Evolutionary conservation across 2,888 invertebrate genomes (phyloP), one percentile per base, ranked within the genome.

Genomic region (Archips xylosteana): DNA sequence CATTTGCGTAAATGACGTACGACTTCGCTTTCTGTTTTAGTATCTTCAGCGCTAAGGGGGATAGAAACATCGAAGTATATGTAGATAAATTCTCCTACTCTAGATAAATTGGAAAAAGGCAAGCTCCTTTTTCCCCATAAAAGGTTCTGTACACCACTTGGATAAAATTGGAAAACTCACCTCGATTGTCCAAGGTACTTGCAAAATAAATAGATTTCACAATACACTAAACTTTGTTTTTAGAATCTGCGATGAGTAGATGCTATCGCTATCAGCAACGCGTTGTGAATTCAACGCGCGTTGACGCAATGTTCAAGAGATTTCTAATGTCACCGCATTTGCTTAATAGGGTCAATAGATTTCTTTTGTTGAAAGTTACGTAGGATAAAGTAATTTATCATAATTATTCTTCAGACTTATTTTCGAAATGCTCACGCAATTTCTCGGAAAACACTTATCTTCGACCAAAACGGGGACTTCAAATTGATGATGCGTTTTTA

Each of bases 251-350:
- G 73, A 73, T 69, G 68, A 64, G 73, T 42, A 63, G 73, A 69
- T 69, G 49, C 49, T 68, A 64, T 73, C 73, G 39, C 32, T 64
- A 60, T 73, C 73, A 49, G 61, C 49, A 70, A 77, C 73, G 75
- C 75, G 78, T 67, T 51, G 75, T 47, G 76, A 78, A 80, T 77
- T 75, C 71, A n/a, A 73, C 75, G 74, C 78, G 76, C 74, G 66
- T 15, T 81, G 77, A 81, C 77, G 81, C 75, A 79, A 82, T 77
- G 54, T 32, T 47, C 34, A 60, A 61, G 75, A 75, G 77, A 76
- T 77, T 76, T 76, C 75, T 78, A 77, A 78, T 79, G 70, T 68
- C 69, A 15, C 59, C 70, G 61, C 45, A 61, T 75, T 73, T 64
- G 70, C 59, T 61, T 61, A 74, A 70, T 63, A 68, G 74, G 61